Evolutionary conservation across 2,888 invertebrate species (phyloP), one percentile per base, ranked within the genome.

Genomic region (Sisyra nigra): DNA sequence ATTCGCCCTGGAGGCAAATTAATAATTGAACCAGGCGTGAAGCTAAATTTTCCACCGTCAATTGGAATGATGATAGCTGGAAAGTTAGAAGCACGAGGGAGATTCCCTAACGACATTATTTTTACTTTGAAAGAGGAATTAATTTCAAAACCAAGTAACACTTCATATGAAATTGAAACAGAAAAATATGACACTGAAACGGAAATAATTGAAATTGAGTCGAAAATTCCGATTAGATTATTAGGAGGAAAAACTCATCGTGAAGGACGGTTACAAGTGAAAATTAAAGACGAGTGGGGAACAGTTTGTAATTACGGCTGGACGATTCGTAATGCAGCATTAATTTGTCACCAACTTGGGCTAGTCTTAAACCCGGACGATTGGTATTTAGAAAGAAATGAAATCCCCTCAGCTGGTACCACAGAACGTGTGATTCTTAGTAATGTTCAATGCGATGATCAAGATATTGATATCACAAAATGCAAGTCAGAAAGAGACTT

Each of bases 1-100:
- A 80, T 97, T 30, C 66, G 91, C 19, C 92, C 94, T 0, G 91
- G 89, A n/a, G 93, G 93, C 4, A 82, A 83, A 59, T 66, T 98
- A 34, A 81, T 82, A 10, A 68, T 98, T 2, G 80, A 86, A 46
- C 81, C 89, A 0, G 94, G 94, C 0, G 89, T 93, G 0, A 86
- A 78, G 0, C 65, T 98, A 11, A 76, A 76, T 52, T 98, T 98
- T 61, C 86, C 89, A 43, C 86, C 93, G 1, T 79, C 89, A 17
- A 81, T 97, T 43, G 94, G 96, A 7, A 89, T 98, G 72, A 88
- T 98, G 81, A 82, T 97, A 2, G 93, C 93, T 34, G 96, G 96
- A 1, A 80, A 81, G 58, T 63, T 96, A 36, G 86, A 86, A 53
- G 88, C 88, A 0, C 71, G 80, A 52, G 88, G 88, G 1, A 73